These are phyloP conservation scores for Brachypteracias leptosomus DNA, from an alignment of 2,113 vertebrate genomes.

Conservation along the genomic window DNA sequence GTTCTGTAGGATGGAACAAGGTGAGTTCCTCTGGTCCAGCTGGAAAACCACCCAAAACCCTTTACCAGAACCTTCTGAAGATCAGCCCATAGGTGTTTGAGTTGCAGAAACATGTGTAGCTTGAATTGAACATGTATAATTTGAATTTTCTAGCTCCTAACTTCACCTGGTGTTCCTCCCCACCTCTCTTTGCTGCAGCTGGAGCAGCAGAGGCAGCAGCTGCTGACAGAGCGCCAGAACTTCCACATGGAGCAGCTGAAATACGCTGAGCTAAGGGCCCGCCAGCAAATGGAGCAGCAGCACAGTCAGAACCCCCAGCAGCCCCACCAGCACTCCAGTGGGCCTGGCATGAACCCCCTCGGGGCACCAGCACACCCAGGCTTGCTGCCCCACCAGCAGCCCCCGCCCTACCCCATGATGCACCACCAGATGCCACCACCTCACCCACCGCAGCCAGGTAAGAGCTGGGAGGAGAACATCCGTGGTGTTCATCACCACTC, in stretches of 20 bases:
- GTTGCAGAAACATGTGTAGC: rapidly evolving
- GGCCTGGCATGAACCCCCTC: constrained; percentile 69
- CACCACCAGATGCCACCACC: constrained; percentile 92
- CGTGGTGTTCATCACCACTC: rapidly evolving
- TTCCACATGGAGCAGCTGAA: constrained; percentile 99
- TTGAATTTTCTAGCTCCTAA: rapidly evolving
- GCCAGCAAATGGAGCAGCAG: constrained; percentile 96
- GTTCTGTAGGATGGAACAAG: neutral
- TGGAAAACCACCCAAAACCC: neutral
- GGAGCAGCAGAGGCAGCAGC: constrained; percentile 96
- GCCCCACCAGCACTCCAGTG: constrained; percentile 70
- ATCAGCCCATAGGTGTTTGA: rapidly evolving
- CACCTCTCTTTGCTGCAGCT: constrained; percentile 68
- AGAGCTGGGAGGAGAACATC: neutral
- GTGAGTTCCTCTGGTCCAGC: neutral
- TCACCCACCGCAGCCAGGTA: constrained; percentile 88
- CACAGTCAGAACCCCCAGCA: constrained; percentile 81
- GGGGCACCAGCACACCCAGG: constrained; percentile 70
- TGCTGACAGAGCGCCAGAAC: constrained; percentile 93
- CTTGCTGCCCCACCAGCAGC: constrained; percentile 85
- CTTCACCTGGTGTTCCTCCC: rapidly evolving
- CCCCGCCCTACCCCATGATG: constrained; percentile 87
- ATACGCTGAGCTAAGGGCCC: constrained; percentile 92
- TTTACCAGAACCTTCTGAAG: neutral
- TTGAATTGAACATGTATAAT: too few species aligned